Evolutionary conservation across 2,888 invertebrate genomes (phyloP).

Genomic region (Cheilosia variabilis): DNA sequence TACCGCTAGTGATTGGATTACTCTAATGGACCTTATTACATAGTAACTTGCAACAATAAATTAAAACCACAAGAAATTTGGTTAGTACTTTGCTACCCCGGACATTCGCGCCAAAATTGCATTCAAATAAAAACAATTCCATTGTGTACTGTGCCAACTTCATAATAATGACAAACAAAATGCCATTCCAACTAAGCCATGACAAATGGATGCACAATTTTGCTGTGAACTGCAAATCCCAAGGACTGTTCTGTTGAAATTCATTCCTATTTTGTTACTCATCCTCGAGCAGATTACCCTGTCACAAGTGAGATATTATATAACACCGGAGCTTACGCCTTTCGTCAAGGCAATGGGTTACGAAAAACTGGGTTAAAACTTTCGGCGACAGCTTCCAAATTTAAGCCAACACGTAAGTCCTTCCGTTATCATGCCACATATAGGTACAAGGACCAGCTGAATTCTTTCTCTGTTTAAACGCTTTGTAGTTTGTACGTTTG

Average conservation of each 20-base stretch:
- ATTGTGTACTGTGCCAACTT: slow-evolving; percentile 16
- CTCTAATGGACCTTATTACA: too few species aligned
- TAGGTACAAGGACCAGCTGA: background rate
- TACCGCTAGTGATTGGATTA: too few species aligned
- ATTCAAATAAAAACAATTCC: slow-evolving; percentile 10
- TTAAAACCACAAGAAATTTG: background rate
- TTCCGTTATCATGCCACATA: background rate
- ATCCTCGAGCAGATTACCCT: slow-evolving; percentile 37
- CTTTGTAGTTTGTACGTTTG: slow-evolving; percentile 12
- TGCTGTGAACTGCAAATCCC: slow-evolving; percentile 34
- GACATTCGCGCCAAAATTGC: background rate
- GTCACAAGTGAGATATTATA: slow-evolving; percentile 47
- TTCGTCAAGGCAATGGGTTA: slow-evolving; percentile 23
- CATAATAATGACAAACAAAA: slow-evolving; percentile 48
- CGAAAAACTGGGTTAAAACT: background rate
- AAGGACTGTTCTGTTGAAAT: slow-evolving; percentile 10
- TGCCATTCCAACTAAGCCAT: slow-evolving; percentile 41
- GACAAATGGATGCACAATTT: slow-evolving; percentile 62
- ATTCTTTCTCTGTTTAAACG: background rate
- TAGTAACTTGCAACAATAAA: background rate
- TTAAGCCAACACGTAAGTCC: slow-evolving; percentile 23
- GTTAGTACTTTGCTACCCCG: background rate
- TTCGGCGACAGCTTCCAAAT: slow-evolving; percentile 10
- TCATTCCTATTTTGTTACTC: slow-evolving; percentile 18
- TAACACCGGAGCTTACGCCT: background rate